These are phyloP conservation scores for Hemiscyllium ocellatum DNA, from an alignment of 2,113 vertebrate genomes.

Conservation along the genomic window DNA sequence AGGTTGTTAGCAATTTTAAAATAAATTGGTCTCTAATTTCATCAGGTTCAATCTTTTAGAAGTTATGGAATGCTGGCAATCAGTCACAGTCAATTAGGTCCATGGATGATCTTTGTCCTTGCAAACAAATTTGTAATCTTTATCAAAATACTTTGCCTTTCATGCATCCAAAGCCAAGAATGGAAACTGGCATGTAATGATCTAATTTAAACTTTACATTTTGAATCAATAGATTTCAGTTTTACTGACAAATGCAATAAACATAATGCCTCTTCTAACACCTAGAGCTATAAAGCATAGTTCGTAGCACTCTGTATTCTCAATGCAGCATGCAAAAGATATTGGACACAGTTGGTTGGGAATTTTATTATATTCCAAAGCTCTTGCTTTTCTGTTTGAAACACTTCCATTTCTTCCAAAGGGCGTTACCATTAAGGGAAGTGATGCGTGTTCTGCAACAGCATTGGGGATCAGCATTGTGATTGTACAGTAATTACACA, in stretches of 20 bases:
- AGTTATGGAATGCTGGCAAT: not conserved
- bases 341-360: not conserved
- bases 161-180: not conserved
- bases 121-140: not conserved
- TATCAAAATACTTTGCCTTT: not conserved
- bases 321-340: not conserved
- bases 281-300: not conserved
- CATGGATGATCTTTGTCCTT: not conserved
- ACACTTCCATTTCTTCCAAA: not conserved
- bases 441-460: not conserved
- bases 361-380: not conserved
- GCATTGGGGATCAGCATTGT: not conserved
- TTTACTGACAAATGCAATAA: not conserved
- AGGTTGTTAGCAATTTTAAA: not conserved
- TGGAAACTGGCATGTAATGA: not conserved
- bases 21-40: not conserved
- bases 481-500: not conserved
- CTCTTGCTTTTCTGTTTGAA: not conserved
- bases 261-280: not conserved
- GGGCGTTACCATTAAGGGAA: not conserved
- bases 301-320: not conserved
- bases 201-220: not conserved
- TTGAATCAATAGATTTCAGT: constrained; percentile 9
- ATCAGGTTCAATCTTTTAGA: not conserved
- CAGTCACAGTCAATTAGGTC: not conserved